A percentile compares a stretch with the other conserved stretches of the same genome.
Evolutionary conservation across 2,797 vertebrate genomes (phyloP).

Genomic region (Sebastes variabilis): DNA sequence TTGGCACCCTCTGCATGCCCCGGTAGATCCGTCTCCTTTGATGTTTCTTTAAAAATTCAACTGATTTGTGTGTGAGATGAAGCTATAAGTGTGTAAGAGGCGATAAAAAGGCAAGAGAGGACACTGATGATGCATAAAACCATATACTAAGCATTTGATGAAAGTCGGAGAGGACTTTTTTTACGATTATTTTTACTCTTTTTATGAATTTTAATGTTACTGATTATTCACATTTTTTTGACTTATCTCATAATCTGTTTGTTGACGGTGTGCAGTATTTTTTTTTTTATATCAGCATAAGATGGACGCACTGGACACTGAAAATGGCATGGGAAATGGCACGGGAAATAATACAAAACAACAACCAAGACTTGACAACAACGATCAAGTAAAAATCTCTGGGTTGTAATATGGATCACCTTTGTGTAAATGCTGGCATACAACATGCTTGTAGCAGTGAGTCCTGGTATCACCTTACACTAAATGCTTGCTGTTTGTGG

Average conservation of each 20-base stretch:
- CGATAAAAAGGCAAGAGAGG: conserved; percentile 20
- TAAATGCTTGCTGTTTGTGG: background rate
- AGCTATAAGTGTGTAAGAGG: conserved; percentile 13
- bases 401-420: background rate
- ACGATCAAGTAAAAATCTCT: background rate
- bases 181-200: background rate
- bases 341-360: background rate
- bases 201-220: background rate
- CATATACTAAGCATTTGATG: conserved; percentile 2
- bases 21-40: conserved; percentile 38
- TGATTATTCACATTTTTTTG: background rate
- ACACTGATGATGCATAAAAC: conserved; percentile 14
- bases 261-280: background rate
- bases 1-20: conserved; percentile 33
- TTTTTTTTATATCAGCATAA: background rate
- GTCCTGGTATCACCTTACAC: background rate
- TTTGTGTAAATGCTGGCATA: background rate
- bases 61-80: conserved; percentile 51
- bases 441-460: background rate
- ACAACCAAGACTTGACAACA: background rate
- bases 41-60: conserved; percentile 61
- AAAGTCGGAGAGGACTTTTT: background rate
- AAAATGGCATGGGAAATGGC: background rate
- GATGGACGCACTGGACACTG: background rate
- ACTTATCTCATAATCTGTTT: background rate